Evolutionary conservation across 1,140 invertebrate species (phyloP).

Genomic region (Physella acuta): DNA sequence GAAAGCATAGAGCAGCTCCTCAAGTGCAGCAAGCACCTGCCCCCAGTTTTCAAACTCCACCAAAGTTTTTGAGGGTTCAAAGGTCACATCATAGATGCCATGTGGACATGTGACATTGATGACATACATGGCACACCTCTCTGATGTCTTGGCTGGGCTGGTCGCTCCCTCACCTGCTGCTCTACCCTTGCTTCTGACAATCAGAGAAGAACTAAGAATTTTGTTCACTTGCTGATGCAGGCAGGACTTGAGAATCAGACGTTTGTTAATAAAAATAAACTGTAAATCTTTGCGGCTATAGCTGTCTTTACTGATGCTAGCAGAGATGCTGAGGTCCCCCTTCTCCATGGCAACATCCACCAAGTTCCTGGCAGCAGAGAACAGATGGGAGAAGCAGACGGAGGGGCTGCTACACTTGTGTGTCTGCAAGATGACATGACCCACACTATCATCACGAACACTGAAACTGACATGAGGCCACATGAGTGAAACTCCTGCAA

Average conservation of each 20-base stretch:
- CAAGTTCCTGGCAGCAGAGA: constrained; percentile 61
- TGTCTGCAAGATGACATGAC: constrained; percentile 64
- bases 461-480: constrained; percentile 66
- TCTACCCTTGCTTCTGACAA: constrained; percentile 41
- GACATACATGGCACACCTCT: constrained; percentile 64
- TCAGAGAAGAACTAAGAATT: constrained; percentile 53
- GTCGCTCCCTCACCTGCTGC: constrained; percentile 23
- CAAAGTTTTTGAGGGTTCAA: constrained; percentile 62
- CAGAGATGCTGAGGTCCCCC: constrained; percentile 63
- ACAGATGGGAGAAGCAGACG: constrained; percentile 63
- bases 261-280: constrained; percentile 69
- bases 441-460: constrained; percentile 66
- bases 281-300: constrained; percentile 62
- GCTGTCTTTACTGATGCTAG: constrained; percentile 63
- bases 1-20: constrained; percentile 61
- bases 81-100: constrained; percentile 65
- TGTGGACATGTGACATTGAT: constrained; percentile 67
- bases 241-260: constrained; percentile 63
- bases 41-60: constrained; percentile 69
- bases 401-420: constrained; percentile 63
- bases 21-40: constrained; percentile 62
- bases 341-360: constrained; percentile 62
- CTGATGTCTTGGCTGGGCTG: constrained; percentile 51
- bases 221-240: constrained; percentile 63
- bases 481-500: constrained; percentile 67